A percentile compares a stretch with the other conserved stretches of the same genome.
phyloP scores from a whole-genome alignment of 2,797 vertebrate species.

The Phalloptychus januarius region DNA sequence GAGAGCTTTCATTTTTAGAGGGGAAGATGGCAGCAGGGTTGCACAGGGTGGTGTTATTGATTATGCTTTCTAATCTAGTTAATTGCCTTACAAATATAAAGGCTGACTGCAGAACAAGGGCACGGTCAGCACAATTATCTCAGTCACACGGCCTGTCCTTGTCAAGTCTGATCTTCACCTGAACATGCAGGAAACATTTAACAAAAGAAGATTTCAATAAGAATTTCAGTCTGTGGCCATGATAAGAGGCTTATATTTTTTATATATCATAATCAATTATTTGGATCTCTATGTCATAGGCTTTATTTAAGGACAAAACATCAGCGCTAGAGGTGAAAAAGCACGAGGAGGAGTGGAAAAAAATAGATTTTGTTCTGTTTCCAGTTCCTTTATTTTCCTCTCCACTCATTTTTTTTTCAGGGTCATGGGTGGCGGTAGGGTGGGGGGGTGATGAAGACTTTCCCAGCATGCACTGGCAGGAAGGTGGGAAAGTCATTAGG shows the following conservation, averaged over 20 bases:
- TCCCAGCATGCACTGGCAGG: slow-evolving; percentile 51
- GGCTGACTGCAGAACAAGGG: slow-evolving; percentile 52
- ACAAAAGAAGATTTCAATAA: slow-evolving; percentile 32
- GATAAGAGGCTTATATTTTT: slow-evolving; percentile 13
- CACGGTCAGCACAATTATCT: slow-evolving; percentile 34
- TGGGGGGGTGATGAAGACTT: slow-evolving; percentile 21
- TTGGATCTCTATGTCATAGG: not conserved
- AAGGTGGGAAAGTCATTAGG: slow-evolving; percentile 54
- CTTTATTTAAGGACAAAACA: not conserved
- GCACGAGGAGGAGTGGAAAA: not conserved
- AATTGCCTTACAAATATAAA: slow-evolving; percentile 66
- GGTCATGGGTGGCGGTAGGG: slow-evolving; percentile 9
- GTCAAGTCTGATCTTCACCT: slow-evolving; percentile 50
- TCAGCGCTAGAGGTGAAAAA: not conserved
- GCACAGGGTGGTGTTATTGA: slow-evolving; percentile 50
- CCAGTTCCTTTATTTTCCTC: slow-evolving; percentile 34
- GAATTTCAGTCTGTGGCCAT: slow-evolving; percentile 17
- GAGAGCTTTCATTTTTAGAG: slow-evolving; percentile 11
- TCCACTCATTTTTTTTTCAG: slow-evolving; percentile 55
- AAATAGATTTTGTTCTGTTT: slow-evolving; percentile 17
- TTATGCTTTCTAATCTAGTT: slow-evolving; percentile 59
- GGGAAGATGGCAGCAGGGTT: slow-evolving; percentile 21
- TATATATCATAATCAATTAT: slow-evolving; percentile 11
- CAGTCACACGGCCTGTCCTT: slow-evolving; percentile 52
- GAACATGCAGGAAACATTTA: slow-evolving; percentile 18